Evolutionary conservation across 2,888 invertebrate species (phyloP), one percentile per base, ranked within the genome.

Genomic region (Melanostoma mellinum): DNA sequence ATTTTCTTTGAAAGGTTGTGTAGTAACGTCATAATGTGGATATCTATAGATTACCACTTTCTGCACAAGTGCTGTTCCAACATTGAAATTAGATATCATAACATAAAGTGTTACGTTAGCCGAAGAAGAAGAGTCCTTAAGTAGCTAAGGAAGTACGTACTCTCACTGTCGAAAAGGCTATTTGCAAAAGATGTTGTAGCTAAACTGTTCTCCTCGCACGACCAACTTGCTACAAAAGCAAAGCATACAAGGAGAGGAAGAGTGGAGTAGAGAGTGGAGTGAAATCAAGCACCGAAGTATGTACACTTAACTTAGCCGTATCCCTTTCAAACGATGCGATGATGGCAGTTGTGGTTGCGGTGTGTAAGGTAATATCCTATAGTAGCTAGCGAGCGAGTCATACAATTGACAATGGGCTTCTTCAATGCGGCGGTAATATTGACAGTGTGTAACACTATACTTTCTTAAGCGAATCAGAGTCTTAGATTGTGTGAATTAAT

Each of bases 1-100:
- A 69, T 63, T 69, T 52, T 8, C 32, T 36, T 44, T n/a, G 36
- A 32, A 42, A 38, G 52, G 33, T 42, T 61, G 63, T 52, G 38
- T 20, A 20, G 40, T 50, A 53, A 32, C 1, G 63, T 61, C 63
- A 71, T 67, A 71, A 69, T 74, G 50, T 50, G 50, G 50, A 42
- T 78, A 78, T 69, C 74, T 52, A 46, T 69, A 58, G 69, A 65
- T 68, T 74, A 58, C 78, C 74, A 78, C 69, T 84, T 71, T 75
- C 74, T 78, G 74, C 69, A 78, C 84, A 84, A 84, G 84, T 84
- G 78, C 78, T 84, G 84, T 84, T 71, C 78, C 84, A 78, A 84
- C 84, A 84, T 75, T 84, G 84, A 84, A 84, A 84, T 78, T 84
- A 78, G 84, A 78, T 84, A 84, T 84, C 74, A 84, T 84, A 78